Percentiles rank a stretch among this genome's conserved stretches.
These are phyloP conservation scores for Tauraco erythrolophus DNA, from an alignment of 2,113 vertebrate genomes.

Conservation along the genomic window DNA sequence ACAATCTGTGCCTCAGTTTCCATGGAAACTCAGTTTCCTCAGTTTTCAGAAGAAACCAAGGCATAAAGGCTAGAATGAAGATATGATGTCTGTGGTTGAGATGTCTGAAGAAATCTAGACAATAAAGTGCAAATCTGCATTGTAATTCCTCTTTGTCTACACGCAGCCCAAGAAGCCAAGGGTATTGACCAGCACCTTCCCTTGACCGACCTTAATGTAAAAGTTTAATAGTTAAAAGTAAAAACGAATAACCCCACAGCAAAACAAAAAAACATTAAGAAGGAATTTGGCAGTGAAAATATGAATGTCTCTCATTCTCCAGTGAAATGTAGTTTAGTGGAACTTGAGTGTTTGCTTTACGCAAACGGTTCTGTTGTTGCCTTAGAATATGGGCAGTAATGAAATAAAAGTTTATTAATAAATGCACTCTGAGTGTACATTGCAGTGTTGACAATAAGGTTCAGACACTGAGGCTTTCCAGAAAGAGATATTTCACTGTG, in stretches of 20 bases:
- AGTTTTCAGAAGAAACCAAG: neutral
- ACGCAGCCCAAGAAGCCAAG: neutral
- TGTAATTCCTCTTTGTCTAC: neutral
- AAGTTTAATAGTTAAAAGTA: neutral
- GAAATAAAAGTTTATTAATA: neutral
- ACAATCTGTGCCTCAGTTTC: slow-evolving; percentile 66
- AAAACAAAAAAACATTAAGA: neutral
- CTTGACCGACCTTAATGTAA: neutral
- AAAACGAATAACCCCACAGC: neutral
- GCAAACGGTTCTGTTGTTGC: neutral
- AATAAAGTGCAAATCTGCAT: neutral
- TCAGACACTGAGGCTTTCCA: neutral
- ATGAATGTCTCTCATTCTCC: neutral
- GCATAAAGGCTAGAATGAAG: neutral
- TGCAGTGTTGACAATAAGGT: neutral
- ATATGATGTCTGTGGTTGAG: neutral
- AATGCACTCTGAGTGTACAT: neutral
- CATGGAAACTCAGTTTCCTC: slow-evolving; percentile 44
- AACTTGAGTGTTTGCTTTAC: neutral
- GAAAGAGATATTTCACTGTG: neutral
- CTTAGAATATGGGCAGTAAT: neutral
- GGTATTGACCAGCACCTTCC: neutral
- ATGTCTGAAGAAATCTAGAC: neutral
- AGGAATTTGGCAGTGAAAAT: neutral
- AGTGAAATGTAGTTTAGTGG: neutral